A percentile compares a stretch with the other conserved stretches of the same genome.
phyloP scores from a whole-genome alignment of 2,888 invertebrate genomes.

The Ceramica pisi region DNA sequence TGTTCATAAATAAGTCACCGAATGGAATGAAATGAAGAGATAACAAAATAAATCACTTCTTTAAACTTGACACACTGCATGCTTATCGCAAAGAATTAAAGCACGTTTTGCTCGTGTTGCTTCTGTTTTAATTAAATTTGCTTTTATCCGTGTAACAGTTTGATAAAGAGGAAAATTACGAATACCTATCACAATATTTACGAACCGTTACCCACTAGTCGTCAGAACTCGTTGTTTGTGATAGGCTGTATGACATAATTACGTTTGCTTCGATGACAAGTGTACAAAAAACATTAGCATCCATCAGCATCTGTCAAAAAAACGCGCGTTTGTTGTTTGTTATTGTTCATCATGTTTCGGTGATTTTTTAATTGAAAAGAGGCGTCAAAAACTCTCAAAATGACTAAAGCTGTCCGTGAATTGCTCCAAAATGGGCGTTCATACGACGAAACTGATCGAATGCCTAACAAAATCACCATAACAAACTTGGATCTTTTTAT shows the following conservation, averaged over 20 bases:
- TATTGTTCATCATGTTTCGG: conserved; percentile 26
- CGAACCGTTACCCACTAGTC: background rate
- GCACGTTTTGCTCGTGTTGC: conserved; percentile 49
- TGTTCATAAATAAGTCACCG: background rate
- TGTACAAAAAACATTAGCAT: background rate
- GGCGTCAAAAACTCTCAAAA: conserved; percentile 63
- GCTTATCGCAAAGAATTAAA: conserved; percentile 48
- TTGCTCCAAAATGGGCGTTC: conserved; percentile 81
- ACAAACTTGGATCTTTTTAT: conserved; percentile 92
- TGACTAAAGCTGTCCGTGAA: conserved; percentile 80
- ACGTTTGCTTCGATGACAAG: conserved; percentile 22
- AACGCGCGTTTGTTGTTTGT: conserved; percentile 44
- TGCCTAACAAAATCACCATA: conserved; percentile 91
- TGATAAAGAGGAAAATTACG: conserved; percentile 45
- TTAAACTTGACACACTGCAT: background rate
- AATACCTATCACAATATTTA: conserved; percentile 17
- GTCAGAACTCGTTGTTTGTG: background rate
- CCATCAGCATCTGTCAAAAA: conserved; percentile 43
- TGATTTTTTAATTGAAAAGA: background rate
- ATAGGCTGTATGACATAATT: conserved; percentile 34
- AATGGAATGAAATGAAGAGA: background rate
- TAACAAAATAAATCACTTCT: background rate
- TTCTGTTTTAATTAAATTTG: conserved; percentile 28
- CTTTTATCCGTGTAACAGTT: background rate
- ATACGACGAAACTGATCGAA: conserved; percentile 91